These are phyloP conservation scores for Drosophila truncata DNA, from an alignment of 1,140 invertebrate genomes.

Conservation along the genomic window DNA sequence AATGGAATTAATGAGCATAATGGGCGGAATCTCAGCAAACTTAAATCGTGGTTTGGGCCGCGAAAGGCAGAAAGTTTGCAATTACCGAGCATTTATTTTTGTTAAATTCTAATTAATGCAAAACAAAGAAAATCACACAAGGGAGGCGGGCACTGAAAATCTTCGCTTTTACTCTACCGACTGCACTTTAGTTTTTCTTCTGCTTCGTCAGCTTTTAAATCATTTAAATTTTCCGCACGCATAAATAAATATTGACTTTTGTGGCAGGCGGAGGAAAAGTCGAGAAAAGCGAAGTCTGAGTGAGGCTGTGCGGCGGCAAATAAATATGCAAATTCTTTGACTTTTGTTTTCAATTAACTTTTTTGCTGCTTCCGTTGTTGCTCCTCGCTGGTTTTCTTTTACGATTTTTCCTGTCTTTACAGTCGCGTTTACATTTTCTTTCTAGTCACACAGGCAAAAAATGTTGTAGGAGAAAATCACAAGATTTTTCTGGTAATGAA, in stretches of 20 bases:
- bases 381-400: conserved; percentile 30
- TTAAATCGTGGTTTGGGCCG: conserved; percentile 15
- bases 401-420: conserved; percentile 5
- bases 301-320: conserved; percentile 40
- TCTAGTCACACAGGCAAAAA: conserved; percentile 1
- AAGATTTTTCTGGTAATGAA: not conserved
- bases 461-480: conserved; percentile 5
- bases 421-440: conserved; percentile 8
- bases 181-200: conserved; percentile 47
- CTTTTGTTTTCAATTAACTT: conserved; percentile 83
- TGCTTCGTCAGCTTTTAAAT: conserved; percentile 58
- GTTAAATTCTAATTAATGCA: conserved; percentile 82
- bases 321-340: conserved; percentile 80
- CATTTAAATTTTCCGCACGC: conserved; percentile 72
- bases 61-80: conserved; percentile 69
- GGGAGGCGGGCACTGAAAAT: not conserved
- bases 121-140: conserved; percentile 24
- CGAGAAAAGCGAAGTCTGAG: conserved; percentile 33
- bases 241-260: conserved; percentile 80
- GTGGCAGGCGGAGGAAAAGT: conserved; percentile 40
- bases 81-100: conserved; percentile 80
- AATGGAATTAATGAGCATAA: conserved; percentile 77
- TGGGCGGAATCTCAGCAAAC: conserved; percentile 12
- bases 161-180: not conserved
- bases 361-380: conserved; percentile 45